Evolutionary conservation across 92 coral and sea anemone species (phyloP).

Genomic region (Palythoa grandis): DNA sequence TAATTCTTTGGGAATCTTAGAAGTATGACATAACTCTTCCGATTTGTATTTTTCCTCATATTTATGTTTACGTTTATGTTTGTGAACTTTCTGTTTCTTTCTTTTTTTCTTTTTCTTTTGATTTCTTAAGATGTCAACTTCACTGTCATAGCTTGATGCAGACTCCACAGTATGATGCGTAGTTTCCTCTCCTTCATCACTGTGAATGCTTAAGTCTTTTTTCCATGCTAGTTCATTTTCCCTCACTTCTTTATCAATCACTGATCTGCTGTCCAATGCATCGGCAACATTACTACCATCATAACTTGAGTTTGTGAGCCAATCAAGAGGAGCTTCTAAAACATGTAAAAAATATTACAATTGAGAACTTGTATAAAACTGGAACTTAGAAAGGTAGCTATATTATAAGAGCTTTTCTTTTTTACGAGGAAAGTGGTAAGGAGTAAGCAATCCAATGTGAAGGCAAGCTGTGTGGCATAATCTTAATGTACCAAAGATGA

Average conservation of each 20-base stretch:
- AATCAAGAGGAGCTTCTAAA: constrained; percentile 55
- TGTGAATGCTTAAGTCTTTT: background rate
- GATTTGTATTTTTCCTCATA: constrained; percentile 39
- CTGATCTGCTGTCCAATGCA: background rate
- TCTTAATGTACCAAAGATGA: too few relatives aligned
- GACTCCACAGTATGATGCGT: background rate
- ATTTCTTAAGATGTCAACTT: background rate
- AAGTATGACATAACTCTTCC: background rate
- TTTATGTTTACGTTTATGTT: constrained; percentile 74
- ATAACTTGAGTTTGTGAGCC: constrained; percentile 78
- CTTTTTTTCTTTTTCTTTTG: constrained; percentile 44
- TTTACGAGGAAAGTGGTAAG: too few relatives aligned
- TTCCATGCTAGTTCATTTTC: background rate
- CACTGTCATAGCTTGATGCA: constrained; percentile 31
- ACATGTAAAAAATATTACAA: background rate
- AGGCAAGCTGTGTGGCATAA: too few relatives aligned
- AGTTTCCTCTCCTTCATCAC: background rate
- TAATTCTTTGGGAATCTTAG: constrained; percentile 49
- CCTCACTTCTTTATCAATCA: constrained; percentile 6
- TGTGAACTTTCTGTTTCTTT: constrained; percentile 67
- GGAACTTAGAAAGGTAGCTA: too few relatives aligned
- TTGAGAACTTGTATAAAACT: background rate
- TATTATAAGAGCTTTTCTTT: too few relatives aligned
- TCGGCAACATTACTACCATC: background rate
- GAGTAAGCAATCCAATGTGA: too few relatives aligned